Conservation (phyloP, 2,888 invertebrate species). For the Cataglyphis rosenhaueri region DNA sequence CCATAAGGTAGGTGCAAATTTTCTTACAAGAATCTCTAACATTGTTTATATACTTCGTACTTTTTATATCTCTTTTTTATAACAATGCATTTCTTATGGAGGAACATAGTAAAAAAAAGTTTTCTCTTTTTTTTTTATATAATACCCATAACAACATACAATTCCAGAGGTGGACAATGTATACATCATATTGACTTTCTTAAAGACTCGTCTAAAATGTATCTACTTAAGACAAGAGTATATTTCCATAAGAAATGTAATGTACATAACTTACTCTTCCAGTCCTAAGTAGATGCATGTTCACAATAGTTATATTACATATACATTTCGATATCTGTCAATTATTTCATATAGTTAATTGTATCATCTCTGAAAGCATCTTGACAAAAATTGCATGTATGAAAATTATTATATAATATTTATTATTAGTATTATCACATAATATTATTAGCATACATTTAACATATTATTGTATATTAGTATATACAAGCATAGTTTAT, state of each 20-base stretch:
- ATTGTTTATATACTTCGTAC: conserved; percentile 48
- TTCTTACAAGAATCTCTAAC: conserved; percentile 76
- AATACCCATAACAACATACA: conserved; percentile 59
- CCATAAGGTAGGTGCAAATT: conserved; percentile 82
- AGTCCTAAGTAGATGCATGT: conserved; percentile 84
- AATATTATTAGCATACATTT: background rate
- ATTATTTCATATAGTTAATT: conserved; percentile 15
- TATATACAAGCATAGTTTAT: conserved; percentile 7
- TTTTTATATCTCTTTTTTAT: conserved; percentile 73
- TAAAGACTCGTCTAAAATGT: conserved; percentile 63
- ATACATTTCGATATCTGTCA: conserved; percentile 16
- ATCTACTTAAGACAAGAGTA: conserved; percentile 82
- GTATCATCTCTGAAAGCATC: conserved; percentile 5
- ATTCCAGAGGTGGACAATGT: conserved; percentile 83
- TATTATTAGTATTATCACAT: background rate
- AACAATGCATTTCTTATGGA: conserved; percentile 85
- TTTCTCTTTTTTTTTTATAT: conserved; percentile 32
- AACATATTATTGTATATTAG: background rate
- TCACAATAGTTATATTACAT: conserved; percentile 60
- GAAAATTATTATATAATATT: background rate
- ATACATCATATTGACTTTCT: conserved; percentile 51
- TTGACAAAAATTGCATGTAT: conserved; percentile 48
- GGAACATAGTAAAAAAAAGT: conserved; percentile 69
- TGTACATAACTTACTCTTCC: conserved; percentile 77
- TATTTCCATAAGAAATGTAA: conserved; percentile 85